These are phyloP conservation scores for Gymnogyps californianus DNA, from an alignment of 2,113 vertebrate species.

Conservation along the genomic window DNA sequence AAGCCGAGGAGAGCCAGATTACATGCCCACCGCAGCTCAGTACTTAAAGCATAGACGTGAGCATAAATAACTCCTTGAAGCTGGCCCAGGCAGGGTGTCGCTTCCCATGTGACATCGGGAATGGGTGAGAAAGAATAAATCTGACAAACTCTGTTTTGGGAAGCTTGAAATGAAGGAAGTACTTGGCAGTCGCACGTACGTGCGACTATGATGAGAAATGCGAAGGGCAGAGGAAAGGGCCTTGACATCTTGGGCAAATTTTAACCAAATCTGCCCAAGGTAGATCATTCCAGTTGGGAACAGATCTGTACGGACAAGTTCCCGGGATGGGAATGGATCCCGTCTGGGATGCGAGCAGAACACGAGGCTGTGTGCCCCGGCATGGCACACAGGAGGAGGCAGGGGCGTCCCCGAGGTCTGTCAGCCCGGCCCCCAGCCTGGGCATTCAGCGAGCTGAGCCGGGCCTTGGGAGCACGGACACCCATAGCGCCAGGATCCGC, in stretches of 20 bases:
- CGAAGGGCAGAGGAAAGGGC: neutral
- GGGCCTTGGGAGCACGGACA: neutral
- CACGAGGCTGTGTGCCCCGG: neutral
- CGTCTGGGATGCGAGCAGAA: neutral
- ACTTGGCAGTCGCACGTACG: fast-evolving
- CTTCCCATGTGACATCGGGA: neutral
- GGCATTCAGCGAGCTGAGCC: neutral
- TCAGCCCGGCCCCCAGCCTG: neutral
- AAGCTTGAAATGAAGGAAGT: neutral
- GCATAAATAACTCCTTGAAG: neutral
- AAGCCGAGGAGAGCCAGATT: neutral
- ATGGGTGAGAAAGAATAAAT: neutral
- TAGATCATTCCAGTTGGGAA: neutral
- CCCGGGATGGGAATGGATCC: neutral
- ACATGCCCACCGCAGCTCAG: neutral
- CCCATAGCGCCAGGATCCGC: neutral
- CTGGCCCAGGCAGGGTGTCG: neutral
- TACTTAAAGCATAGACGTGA: neutral
- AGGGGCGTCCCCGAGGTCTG: neutral
- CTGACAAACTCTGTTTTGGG: neutral
- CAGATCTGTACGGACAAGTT: neutral
- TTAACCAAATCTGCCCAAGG: neutral
- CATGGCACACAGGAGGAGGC: neutral
- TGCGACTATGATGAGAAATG: fast-evolving
- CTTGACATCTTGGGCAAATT: neutral